Conservation (phyloP, 2,888 invertebrate species). For the Agrilus mali region DNA sequence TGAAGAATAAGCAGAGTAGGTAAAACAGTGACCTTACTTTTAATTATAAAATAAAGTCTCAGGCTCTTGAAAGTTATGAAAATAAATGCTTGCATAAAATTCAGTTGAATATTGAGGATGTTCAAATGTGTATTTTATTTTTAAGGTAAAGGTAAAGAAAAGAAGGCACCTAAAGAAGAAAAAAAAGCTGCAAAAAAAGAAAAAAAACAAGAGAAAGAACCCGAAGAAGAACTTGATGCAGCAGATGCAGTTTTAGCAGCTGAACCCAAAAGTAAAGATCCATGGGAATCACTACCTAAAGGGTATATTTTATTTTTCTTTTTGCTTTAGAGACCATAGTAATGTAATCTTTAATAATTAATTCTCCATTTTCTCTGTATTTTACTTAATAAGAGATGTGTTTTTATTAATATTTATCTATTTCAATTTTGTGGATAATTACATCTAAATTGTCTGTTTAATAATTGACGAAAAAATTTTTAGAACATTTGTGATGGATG, state of each 20-base stretch:
- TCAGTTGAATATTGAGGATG: background rate
- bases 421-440: no score
- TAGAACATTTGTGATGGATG: constrained; percentile 87
- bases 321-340: no score
- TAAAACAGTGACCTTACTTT: no score
- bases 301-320: constrained; percentile 39
- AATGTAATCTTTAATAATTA: no score
- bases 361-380: no score
- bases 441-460: constrained; percentile 6
- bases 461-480: constrained; percentile 14
- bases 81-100: no score
- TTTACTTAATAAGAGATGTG: no score
- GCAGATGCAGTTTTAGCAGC: constrained; percentile 55
- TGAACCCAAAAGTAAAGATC: constrained; percentile 81
- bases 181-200: constrained; percentile 36
- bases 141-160: constrained; percentile 23
- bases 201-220: constrained; percentile 36
- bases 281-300: constrained; percentile 81
- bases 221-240: constrained; percentile 50
- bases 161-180: constrained; percentile 30
- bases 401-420: no score
- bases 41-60: no score
- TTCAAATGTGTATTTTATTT: constrained; percentile 2
- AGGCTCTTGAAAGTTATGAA: no score
- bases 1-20: no score